These are phyloP conservation scores for Sinocyclocheilus maitianheensis DNA, from an alignment of 2,113 vertebrate genomes.

Conservation along the genomic window DNA sequence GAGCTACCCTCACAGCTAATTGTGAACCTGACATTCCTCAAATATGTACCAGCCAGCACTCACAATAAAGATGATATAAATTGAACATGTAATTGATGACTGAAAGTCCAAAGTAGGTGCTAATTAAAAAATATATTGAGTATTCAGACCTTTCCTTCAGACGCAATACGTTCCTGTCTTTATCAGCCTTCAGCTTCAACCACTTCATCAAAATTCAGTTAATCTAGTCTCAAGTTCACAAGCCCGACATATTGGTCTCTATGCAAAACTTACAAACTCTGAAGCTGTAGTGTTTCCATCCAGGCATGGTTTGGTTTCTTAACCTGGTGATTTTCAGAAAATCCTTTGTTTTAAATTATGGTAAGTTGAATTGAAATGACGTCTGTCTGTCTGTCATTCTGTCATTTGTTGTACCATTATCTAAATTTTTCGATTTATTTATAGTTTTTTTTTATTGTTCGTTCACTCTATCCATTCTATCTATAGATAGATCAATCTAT, in stretches of 20 bases:
- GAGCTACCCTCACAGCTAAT: neutral
- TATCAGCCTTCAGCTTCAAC: neutral
- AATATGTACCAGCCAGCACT: neutral
- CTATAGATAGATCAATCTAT: no score
- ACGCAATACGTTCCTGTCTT: neutral
- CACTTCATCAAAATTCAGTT: neutral
- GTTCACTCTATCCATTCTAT: no score
- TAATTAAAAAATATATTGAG: constrained; percentile 34
- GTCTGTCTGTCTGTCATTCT: neutral
- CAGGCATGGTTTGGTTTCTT: neutral
- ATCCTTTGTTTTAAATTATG: no score
- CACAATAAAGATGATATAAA: constrained; percentile 22
- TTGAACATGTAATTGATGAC: constrained; percentile 1
- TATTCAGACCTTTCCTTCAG: constrained; percentile 11
- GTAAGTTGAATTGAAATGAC: no score
- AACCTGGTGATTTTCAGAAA: neutral
- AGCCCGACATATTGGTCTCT: neutral
- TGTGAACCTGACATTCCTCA: constrained; percentile 14
- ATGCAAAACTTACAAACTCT: neutral
- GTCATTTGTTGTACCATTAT: no score
- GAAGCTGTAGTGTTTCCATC: neutral
- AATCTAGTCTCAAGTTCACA: neutral
- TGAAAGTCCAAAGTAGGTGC: neutral
- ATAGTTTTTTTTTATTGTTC: no score
- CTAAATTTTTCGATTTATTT: neutral